Percentiles rank a stretch among this genome's conserved stretches.
Evolutionary conservation across 1,140 invertebrate genomes (phyloP).

Genomic region (Drosophila aff.): DNA sequence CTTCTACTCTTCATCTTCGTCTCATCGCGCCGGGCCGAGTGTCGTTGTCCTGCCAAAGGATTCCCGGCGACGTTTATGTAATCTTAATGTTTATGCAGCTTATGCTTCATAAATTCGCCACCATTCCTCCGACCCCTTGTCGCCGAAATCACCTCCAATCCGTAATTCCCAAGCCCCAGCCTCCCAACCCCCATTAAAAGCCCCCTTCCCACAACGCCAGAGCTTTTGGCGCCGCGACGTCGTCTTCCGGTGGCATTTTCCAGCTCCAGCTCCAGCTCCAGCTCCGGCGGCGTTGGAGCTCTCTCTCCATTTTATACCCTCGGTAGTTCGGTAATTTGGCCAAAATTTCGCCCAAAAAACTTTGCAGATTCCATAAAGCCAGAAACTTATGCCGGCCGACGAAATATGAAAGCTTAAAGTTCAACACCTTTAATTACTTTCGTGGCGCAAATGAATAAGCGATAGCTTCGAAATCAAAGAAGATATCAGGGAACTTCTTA

Average conservation of each 20-base stretch:
- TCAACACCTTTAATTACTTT: conserved; percentile 17
- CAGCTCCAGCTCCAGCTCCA: conserved; percentile 19
- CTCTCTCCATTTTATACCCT: conserved; percentile 21
- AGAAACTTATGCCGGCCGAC: background rate
- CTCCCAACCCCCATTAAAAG: background rate
- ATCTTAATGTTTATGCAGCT: conserved; percentile 83
- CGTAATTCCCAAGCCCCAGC: background rate
- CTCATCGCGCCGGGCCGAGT: conserved; percentile 17
- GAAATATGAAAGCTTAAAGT: conserved; percentile 13
- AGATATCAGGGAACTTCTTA: background rate
- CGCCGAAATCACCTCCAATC: background rate
- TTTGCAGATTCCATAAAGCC: background rate
- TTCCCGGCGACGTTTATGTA: conserved; percentile 73
- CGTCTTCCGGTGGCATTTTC: conserved; percentile 76
- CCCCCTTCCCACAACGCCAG: background rate
- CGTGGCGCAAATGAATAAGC: background rate
- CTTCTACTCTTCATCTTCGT: conserved; percentile 6
- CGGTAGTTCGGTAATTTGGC: conserved; percentile 16
- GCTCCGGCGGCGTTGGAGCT: conserved; percentile 43
- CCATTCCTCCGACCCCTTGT: conserved; percentile 2
- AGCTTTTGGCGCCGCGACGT: conserved; percentile 47
- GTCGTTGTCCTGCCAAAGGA: conserved; percentile 50
- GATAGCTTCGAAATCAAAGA: background rate
- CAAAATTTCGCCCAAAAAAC: conserved; percentile 9
- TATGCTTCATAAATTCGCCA: conserved; percentile 79